Percentiles rank a stretch among this genome's conserved stretches.
These are phyloP conservation scores for Drosophila paramelanica DNA, from an alignment of 2,888 invertebrate species.

Conservation along the genomic window DNA sequence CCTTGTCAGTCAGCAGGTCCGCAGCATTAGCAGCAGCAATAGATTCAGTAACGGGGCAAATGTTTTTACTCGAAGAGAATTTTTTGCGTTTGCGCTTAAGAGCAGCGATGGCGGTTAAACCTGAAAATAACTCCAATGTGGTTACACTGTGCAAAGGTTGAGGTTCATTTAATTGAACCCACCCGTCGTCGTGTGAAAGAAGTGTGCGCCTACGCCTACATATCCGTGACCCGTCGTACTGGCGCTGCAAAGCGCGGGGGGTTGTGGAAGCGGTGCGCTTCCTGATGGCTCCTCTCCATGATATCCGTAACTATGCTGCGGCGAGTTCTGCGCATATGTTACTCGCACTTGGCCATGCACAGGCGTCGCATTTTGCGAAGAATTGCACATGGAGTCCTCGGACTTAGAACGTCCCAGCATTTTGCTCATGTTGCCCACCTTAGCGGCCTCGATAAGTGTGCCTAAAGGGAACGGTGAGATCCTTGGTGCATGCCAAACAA, in stretches of 20 bases:
- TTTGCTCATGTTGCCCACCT: slow-evolving; percentile 91
- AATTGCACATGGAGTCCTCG: slow-evolving; percentile 91
- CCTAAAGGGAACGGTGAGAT: slow-evolving; percentile 57
- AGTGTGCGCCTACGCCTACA: slow-evolving; percentile 74
- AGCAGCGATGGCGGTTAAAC: slow-evolving; percentile 88
- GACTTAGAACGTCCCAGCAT: slow-evolving; percentile 92
- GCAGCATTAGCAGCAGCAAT: slow-evolving; percentile 76
- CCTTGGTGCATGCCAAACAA: too few relatives aligned
- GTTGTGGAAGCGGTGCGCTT: slow-evolving; percentile 5
- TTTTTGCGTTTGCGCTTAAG: slow-evolving; percentile 93
- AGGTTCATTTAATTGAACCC: slow-evolving; percentile 7
- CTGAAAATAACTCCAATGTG: slow-evolving; percentile 41
- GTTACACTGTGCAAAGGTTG: not conserved
- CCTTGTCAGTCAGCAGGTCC: slow-evolving; percentile 82
- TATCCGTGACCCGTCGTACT: slow-evolving; percentile 39
- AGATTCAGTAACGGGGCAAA: slow-evolving; percentile 86
- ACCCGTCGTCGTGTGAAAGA: slow-evolving; percentile 83
- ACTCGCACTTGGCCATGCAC: slow-evolving; percentile 89
- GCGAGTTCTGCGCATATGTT: slow-evolving; percentile 82
- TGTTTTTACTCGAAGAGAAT: slow-evolving; percentile 91
- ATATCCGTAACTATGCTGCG: slow-evolving; percentile 65
- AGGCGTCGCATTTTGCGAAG: slow-evolving; percentile 87
- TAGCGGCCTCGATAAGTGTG: slow-evolving; percentile 94
- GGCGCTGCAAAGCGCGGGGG: slow-evolving; percentile 11
- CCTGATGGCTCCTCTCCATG: slow-evolving; percentile 29